Evolutionary conservation across 2,888 invertebrate species (phyloP).

Genomic region (Sipha maydis): DNA sequence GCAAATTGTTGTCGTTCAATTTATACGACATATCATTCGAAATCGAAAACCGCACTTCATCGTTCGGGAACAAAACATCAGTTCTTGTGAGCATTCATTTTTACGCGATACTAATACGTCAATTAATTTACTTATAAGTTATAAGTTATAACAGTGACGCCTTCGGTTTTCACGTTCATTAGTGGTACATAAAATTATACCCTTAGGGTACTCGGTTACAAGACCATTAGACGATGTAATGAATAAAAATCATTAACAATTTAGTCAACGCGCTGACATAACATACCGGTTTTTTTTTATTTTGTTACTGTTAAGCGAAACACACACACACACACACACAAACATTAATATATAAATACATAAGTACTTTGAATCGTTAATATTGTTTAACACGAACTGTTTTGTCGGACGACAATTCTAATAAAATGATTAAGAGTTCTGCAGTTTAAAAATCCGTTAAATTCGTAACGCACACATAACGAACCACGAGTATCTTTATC

Average conservation of each 20-base stretch:
- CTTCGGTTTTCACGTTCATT: slow-evolving; percentile 30
- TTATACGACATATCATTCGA: too few relatives aligned
- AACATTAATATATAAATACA: neutral
- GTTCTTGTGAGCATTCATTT: neutral
- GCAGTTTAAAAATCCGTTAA: neutral
- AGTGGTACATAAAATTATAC: slow-evolving; percentile 9
- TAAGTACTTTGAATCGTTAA: neutral
- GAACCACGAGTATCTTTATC: slow-evolving; percentile 3
- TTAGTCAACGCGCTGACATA: slow-evolving; percentile 1
- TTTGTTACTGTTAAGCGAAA: neutral
- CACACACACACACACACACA: neutral
- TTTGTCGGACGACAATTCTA: neutral
- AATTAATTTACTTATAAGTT: slow-evolving; percentile 6
- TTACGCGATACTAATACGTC: neutral
- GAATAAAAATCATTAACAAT: slow-evolving; percentile 39
- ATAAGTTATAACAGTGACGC: slow-evolving; percentile 1
- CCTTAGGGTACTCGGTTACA: slow-evolving; percentile 12
- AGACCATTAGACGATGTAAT: slow-evolving; percentile 37
- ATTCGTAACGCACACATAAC: neutral
- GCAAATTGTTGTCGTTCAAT: too few relatives aligned
- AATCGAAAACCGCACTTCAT: neutral
- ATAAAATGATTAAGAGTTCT: neutral
- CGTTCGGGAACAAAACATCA: neutral
- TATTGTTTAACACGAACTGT: neutral
- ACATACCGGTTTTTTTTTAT: slow-evolving; percentile 28